A percentile compares a stretch with the other conserved stretches of the same genome.
These are phyloP conservation scores for Microtus obscurus DNA, from an alignment of 2,797 vertebrate species.

Conservation along the genomic window DNA sequence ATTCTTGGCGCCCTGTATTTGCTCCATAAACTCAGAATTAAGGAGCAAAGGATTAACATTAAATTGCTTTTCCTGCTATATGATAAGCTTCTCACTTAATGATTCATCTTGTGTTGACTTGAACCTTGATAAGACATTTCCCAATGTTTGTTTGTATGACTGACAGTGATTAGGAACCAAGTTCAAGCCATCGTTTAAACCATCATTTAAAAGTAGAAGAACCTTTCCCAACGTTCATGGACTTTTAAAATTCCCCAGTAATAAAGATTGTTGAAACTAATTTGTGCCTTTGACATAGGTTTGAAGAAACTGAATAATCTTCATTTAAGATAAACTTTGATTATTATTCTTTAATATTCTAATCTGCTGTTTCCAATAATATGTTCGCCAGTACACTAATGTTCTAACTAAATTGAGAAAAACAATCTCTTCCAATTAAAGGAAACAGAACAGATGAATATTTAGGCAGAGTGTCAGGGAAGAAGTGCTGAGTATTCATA, in stretches of 20 bases:
- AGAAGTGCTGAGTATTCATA: neutral
- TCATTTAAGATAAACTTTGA: neutral
- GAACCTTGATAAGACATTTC: neutral
- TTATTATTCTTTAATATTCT: neutral
- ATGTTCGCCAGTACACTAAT: neutral
- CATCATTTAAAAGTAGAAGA: neutral
- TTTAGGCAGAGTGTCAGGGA: neutral
- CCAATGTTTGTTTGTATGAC: neutral
- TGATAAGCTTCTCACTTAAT: slow-evolving; percentile 21
- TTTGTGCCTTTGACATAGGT: neutral
- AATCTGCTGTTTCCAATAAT: neutral
- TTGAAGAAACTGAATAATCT: neutral
- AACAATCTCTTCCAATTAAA: neutral
- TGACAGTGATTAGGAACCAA: neutral
- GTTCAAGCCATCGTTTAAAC: neutral
- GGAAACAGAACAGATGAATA: neutral
- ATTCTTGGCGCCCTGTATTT: neutral
- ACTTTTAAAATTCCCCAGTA: slow-evolving; percentile 14
- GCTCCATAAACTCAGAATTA: neutral
- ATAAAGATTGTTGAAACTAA: neutral
- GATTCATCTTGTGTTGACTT: neutral
- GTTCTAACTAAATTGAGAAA: neutral
- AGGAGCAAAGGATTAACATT: slow-evolving; percentile 35
- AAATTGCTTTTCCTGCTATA: neutral
- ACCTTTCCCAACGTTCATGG: neutral